Base-by-base conservation (phyloP, 1,140 invertebrate genomes). In the Laupala kohalensis region DNA sequence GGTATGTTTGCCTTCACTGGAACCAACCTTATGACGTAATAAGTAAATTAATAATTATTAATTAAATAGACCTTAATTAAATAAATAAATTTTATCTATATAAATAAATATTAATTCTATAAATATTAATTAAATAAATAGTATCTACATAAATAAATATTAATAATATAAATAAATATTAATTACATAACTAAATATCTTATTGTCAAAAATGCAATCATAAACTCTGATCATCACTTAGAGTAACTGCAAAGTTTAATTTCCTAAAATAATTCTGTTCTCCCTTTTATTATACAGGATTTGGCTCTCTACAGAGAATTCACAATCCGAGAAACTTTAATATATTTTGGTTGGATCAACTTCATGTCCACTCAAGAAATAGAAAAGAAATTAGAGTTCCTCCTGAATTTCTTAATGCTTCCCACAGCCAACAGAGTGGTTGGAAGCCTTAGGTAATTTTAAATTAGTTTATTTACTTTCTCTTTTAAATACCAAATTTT, bases 281-380 rank as follows among this genome's bases (percentile, higher is more conserved):
- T 72, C 28, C 71, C 65, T 75, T 74, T 76, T 65, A 15, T 72
- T 74, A 80, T 81, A 25, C 84, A 96, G 87, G 95, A 98, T 84
- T 86, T 94, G 23, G 94, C 95, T 0, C 83, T 98, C 9, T 96
- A 95, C 77, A 89, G 91, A 4, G 93, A 96, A 79, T 95, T 97
- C 78, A 91, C 92, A 1, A 96, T 96, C 71, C 81, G 88, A 37
- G 95, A 97, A 79, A 97, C 94, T 0, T 86, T 97, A 78, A 87
- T 90, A 73, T 98, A 95, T 80, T 97, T 96, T 79, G 95, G 95
- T 2, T 90, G 92, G 84, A 88, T 96, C 69, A 89, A 92, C 70
- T 90, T 90, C 13, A 93, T 97, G 90, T 80, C 83, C 1, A 88
- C 86, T 0, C 77, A 82, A 5, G 85, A 91, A 76, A 89, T 96